Evolutionary conservation across 2,113 vertebrate species (phyloP).

Genomic region (Ramphastos sulfuratus): DNA sequence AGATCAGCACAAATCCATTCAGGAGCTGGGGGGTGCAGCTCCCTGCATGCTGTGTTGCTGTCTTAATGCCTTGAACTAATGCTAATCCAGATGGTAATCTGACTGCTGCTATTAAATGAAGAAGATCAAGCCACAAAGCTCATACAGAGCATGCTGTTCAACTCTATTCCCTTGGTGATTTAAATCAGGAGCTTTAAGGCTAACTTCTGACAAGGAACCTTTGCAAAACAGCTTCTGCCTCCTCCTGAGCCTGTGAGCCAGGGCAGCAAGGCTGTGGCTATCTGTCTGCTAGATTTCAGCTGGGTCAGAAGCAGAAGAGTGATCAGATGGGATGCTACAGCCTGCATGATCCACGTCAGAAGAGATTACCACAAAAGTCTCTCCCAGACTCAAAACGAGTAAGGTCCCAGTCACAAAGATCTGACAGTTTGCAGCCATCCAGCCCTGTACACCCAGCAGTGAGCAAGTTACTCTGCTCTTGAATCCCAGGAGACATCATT

Average conservation of each 20-base stretch:
- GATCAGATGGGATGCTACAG: background rate
- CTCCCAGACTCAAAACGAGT: background rate
- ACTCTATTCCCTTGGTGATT: background rate
- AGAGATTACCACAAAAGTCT: background rate
- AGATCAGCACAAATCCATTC: background rate
- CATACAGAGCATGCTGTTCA: background rate
- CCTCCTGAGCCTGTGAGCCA: background rate
- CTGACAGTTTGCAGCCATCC: background rate
- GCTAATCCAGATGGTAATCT: background rate
- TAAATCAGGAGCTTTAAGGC: background rate
- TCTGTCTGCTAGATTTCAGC: background rate
- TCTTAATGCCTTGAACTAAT: background rate
- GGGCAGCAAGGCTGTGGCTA: background rate
- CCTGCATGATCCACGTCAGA: background rate
- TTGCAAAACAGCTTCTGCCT: background rate
- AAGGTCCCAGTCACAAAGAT: background rate
- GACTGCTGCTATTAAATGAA: background rate
- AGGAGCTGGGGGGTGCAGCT: background rate
- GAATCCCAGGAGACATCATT: background rate
- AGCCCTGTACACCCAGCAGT: background rate
- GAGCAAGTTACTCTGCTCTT: background rate
- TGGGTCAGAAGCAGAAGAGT: background rate
- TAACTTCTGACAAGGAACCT: background rate
- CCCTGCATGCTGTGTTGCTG: background rate
- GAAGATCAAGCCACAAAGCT: background rate